phyloP scores from a whole-genome alignment of 2,888 invertebrate species.

The Ormyrus rosae region DNA sequence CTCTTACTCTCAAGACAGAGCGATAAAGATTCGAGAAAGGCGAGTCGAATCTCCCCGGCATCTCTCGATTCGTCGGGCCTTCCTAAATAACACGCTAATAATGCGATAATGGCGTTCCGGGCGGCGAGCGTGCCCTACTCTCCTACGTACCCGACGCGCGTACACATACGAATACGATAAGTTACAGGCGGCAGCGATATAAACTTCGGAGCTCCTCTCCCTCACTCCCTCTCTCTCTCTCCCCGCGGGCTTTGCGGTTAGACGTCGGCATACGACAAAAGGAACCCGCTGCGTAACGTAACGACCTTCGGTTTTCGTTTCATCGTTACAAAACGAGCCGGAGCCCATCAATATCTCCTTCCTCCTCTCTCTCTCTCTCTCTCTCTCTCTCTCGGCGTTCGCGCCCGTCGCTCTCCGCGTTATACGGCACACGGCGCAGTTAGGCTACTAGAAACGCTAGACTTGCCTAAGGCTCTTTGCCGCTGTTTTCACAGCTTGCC shows the following conservation, averaged over 20 bases:
- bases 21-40: background rate
- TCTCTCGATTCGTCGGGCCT: constrained; percentile 20
- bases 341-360: too few species aligned
- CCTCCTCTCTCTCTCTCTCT: constrained; percentile 30
- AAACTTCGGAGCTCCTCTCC: background rate
- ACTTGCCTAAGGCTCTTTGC: constrained; percentile 7
- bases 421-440: background rate
- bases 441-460: background rate
- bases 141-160: background rate
- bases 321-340: constrained; percentile 65
- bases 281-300: constrained; percentile 73
- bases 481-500: constrained; percentile 72
- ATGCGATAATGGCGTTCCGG: constrained; percentile 42
- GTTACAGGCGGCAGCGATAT: constrained; percentile 13
- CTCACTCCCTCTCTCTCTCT: constrained; percentile 47
- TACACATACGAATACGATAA: constrained; percentile 50
- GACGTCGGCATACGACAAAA: constrained; percentile 74
- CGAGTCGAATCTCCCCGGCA: constrained; percentile 4
- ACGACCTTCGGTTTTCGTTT: constrained; percentile 74
- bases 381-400: constrained; percentile 29
- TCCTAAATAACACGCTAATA: constrained; percentile 46
- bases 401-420: background rate
- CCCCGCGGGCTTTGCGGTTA: constrained; percentile 67
- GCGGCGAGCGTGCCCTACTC: background rate
- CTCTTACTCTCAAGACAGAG: too few species aligned